A percentile compares a stretch with the other conserved stretches of the same genome.
Evolutionary conservation across 35 echinoderm and acorn worm species (phyloP).

Genomic region (Ophioderma brevispina): DNA sequence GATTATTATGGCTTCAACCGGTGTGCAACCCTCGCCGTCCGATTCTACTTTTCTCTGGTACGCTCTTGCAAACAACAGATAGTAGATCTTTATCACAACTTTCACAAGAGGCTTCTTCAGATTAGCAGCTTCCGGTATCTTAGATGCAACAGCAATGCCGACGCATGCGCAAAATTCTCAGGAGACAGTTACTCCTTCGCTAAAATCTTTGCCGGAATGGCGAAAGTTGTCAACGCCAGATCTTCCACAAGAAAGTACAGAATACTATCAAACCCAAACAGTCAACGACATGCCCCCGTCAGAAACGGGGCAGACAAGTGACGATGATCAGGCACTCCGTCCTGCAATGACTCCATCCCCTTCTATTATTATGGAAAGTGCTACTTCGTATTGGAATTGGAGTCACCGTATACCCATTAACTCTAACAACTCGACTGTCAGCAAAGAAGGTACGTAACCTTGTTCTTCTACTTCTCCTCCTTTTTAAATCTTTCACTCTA

Average conservation of each 20-base stretch:
- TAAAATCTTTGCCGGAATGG: not conserved
- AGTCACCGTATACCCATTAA: not conserved
- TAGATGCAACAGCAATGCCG: not conserved
- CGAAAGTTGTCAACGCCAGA: not conserved
- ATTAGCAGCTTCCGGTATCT: not conserved
- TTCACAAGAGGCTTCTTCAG: not conserved
- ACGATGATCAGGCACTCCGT: not conserved
- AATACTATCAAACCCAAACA: not conserved
- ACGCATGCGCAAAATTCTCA: not conserved
- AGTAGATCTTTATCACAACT: not conserved
- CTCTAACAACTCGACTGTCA: not conserved
- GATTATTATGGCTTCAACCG: not conserved
- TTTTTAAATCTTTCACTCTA: too few species aligned
- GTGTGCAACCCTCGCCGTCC: not conserved
- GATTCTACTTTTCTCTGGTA: not conserved
- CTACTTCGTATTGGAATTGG: slow-evolving; percentile 4
- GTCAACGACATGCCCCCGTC: not conserved
- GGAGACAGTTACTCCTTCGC: not conserved
- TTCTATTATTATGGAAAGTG: not conserved
- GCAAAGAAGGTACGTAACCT: not conserved
- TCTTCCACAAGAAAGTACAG: not conserved
- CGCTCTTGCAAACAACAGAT: too few species aligned
- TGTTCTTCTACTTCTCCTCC: too few species aligned
- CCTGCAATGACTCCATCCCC: not conserved
- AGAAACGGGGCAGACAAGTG: not conserved